Evolutionary conservation across 2,888 invertebrate genomes (phyloP).

Genomic region (Crossocerus cetratus): DNA sequence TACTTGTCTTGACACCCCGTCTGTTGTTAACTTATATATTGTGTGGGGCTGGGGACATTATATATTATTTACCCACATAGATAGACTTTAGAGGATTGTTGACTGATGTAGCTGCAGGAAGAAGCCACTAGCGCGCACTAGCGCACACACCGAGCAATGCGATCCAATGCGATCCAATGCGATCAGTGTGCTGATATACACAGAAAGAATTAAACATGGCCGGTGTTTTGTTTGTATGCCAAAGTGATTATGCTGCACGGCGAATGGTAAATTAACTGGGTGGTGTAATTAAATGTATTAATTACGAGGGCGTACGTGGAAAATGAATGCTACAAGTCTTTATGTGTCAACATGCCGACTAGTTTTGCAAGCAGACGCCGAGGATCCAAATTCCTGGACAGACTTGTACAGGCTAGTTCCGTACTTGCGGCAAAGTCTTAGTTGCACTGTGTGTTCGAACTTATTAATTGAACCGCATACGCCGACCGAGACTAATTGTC

Average conservation of each 20-base stretch:
- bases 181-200: no score
- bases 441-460: conserved; percentile 93
- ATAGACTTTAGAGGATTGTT: no score
- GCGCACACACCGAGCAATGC: no score
- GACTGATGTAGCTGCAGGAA: no score
- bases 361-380: conserved; percentile 86
- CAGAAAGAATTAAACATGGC: conserved; percentile 62
- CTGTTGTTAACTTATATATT: no score
- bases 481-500: conserved; percentile 87
- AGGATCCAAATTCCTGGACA: conserved; percentile 86
- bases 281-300: conserved; percentile 23
- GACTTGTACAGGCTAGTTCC: conserved; percentile 91
- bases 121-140: no score
- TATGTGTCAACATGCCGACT: conserved; percentile 90
- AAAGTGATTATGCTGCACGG: conserved; percentile 63
- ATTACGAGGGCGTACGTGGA: conserved; percentile 12
- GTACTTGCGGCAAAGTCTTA: conserved; percentile 90
- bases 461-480: conserved; percentile 89
- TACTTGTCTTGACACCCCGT: no score
- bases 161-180: neutral
- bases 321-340: conserved; percentile 89
- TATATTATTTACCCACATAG: no score
- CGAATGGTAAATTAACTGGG: conserved; percentile 56
- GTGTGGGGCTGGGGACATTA: no score
- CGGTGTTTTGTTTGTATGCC: conserved; percentile 71